Base-by-base conservation (phyloP, 2,888 invertebrate genomes). In the Cerastis leucographa region DNA sequence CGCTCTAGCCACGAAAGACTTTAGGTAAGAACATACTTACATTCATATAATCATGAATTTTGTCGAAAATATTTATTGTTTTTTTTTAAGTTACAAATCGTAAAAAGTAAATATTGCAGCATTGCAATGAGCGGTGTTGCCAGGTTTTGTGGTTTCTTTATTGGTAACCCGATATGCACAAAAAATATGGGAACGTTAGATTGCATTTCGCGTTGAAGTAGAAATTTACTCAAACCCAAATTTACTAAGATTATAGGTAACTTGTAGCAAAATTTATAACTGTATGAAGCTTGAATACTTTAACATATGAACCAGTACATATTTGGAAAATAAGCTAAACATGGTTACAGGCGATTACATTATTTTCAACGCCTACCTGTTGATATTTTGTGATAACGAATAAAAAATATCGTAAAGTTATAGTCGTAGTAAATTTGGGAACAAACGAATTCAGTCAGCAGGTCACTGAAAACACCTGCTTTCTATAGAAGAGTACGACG, bases 1-100 rank as follows among this genome's bases (percentile, higher is more conserved):
- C 83, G 72, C 61, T 61, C 35, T 62, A 59, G 19, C 62, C 19
- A 51, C 40, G n/a, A 44, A 74, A 51, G 81, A 81, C 51, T 85
- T 61, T 71, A 56, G 59, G 83, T 76, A 54, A 62, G 14, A 72
- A 56, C 62, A 54, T 72, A 71, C 3, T 19, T 54, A 25, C 44
- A 54, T 42, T 54, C 11, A 81, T 56, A 22, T 25, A 40, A 66
- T 64, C 11, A 81, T 56, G n/a, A 29, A 40, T 69, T 64, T 67
- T 64, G 19, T 17, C 8, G 19, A 64, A 54, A 64, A 54, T 5
- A 42, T 68, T 35, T 11, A 69, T 42, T 69, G 11, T 72, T 76
- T 35, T 73, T 82, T 67, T 54, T 69, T 67, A 81, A 81, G 40
- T 62, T 78, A 22, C n/a, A 46, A 19, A 49, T 6, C 4, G 59